Conservation (phyloP, 2,888 invertebrate genomes). For the Patella pellucida region DNA sequence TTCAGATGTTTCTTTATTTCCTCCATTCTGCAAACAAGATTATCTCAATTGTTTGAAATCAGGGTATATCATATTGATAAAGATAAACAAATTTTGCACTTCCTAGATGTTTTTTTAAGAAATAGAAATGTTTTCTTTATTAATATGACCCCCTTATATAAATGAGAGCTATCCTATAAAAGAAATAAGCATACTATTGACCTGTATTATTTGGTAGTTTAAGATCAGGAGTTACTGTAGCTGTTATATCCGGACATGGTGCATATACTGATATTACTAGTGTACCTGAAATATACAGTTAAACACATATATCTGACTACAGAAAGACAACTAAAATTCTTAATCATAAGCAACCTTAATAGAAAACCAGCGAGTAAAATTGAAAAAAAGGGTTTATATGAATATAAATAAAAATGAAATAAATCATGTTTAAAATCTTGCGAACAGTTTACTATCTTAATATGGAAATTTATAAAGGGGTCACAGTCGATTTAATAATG, state of each 20-base stretch:
- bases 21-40: no score
- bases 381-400: background rate
- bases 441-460: no score
- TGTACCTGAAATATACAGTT: conserved; percentile 72
- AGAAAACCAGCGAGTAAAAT: background rate
- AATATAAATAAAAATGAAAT: background rate
- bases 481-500: no score
- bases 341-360: background rate
- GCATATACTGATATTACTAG: conserved; percentile 97
- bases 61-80: no score
- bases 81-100: no score
- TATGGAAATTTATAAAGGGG: no score
- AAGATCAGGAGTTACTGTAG: conserved; percentile 90
- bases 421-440: no score
- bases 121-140: no score
- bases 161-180: background rate
- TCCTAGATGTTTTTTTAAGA: no score
- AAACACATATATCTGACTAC: background rate
- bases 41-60: no score
- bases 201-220: conserved; percentile 76
- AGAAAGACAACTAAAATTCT: background rate
- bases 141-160: no score
- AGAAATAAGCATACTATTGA: conserved; percentile 29
- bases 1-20: no score
- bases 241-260: conserved; percentile 90